Conservation (phyloP, 2,888 invertebrate genomes). For the Suillia variegata region DNA sequence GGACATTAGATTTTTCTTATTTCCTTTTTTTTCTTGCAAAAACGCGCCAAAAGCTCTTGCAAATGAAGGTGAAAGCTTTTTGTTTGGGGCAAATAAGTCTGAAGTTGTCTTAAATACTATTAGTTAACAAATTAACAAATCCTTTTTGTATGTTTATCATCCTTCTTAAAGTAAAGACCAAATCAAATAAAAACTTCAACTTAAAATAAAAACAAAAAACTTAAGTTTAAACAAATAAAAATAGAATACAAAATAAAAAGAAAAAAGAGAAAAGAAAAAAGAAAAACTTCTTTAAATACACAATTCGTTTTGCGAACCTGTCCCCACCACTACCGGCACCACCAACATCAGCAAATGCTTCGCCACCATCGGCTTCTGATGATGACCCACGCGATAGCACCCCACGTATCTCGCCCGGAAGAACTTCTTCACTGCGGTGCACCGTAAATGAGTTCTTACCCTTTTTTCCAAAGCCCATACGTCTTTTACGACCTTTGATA, state of each 20-base stretch:
- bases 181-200: too few species aligned
- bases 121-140: not conserved
- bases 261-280: conserved; percentile 25
- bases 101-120: not conserved
- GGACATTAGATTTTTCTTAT: too few species aligned
- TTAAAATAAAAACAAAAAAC: too few species aligned
- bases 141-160: conserved; percentile 35
- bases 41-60: conserved; percentile 1
- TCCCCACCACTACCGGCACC: conserved; percentile 65
- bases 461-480: conserved; percentile 93
- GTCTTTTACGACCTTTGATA: conserved; percentile 82
- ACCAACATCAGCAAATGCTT: conserved; percentile 71
- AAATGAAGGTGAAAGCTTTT: conserved; percentile 1
- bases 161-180: conserved; percentile 24
- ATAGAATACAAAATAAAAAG: conserved; percentile 25
- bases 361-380: conserved; percentile 92
- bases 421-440: conserved; percentile 97
- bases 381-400: conserved; percentile 80
- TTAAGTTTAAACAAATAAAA: too few species aligned
- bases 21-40: conserved; percentile 4
- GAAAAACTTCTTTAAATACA: conserved; percentile 25
- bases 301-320: conserved; percentile 68
- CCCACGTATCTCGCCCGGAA: conserved; percentile 78
- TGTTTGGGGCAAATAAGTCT: too few species aligned
- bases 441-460: conserved; percentile 96